phyloP scores from a whole-genome alignment of 2,797 vertebrate species.

The Petrocephalus schoutedeni region DNA sequence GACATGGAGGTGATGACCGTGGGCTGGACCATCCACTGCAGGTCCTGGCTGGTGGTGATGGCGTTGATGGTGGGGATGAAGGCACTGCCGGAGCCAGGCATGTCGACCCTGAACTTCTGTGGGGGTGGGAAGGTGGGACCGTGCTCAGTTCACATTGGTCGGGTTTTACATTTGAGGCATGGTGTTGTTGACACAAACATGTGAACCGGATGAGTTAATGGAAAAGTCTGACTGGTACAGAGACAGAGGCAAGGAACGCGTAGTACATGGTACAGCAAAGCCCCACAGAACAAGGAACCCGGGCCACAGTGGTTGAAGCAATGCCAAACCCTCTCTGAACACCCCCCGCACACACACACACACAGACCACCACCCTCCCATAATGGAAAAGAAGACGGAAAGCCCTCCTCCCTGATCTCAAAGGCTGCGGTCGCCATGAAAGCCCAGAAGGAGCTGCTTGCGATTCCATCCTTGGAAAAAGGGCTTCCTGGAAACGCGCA shows the following conservation, averaged over 20 bases:
- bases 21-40: constrained; percentile 99
- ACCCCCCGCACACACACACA: too few species aligned
- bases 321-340: background rate
- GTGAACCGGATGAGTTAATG: background rate
- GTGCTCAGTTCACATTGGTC: background rate
- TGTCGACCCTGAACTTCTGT: constrained; percentile 96
- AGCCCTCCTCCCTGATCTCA: too few species aligned
- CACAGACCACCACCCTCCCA: background rate
- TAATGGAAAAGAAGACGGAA: background rate
- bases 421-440: background rate
- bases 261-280: background rate
- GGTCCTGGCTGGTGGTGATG: constrained; percentile 98
- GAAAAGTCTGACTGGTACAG: too few species aligned
- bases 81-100: constrained; percentile 98
- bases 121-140: constrained; percentile 8
- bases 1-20: constrained; percentile 99
- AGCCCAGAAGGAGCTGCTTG: background rate
- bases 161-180: background rate
- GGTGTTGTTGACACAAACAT: background rate
- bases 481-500: background rate
- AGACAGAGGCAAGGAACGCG: background rate
- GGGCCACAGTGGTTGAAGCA: background rate
- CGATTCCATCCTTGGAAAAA: background rate
- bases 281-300: background rate
- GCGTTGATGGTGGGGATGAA: constrained; percentile 98